Evolutionary conservation across 1,140 invertebrate genomes (phyloP).

Genomic region (Heterodera carotae): DNA sequence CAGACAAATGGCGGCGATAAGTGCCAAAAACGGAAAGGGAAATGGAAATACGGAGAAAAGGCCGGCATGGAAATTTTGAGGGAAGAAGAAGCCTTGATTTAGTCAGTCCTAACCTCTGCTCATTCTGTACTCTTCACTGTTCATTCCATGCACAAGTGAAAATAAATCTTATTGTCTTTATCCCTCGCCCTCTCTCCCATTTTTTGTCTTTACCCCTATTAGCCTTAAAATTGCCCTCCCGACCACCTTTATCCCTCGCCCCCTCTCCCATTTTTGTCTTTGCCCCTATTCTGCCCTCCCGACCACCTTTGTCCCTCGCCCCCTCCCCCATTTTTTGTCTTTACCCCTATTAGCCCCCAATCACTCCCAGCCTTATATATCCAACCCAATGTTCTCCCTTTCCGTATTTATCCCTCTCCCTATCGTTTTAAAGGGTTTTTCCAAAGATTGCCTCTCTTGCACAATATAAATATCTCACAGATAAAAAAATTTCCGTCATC

Average conservation of each 20-base stretch:
- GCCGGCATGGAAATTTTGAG: constrained; percentile 50
- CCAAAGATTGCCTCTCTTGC: background rate
- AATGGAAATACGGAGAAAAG: constrained; percentile 24
- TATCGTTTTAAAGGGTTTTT: background rate
- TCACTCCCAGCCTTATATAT: too few relatives aligned
- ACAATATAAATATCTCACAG: background rate
- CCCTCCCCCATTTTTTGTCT: too few relatives aligned
- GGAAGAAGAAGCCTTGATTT: constrained; percentile 30
- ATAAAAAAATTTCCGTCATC: background rate
- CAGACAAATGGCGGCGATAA: constrained; percentile 11
- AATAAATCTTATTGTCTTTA: background rate
- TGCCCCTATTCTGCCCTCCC: background rate
- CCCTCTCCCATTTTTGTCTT: background rate
- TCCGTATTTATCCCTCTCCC: background rate
- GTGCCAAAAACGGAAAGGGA: constrained; percentile 6
- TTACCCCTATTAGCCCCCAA: too few relatives aligned
- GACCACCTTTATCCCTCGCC: too few relatives aligned
- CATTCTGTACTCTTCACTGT: background rate
- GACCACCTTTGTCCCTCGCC: background rate
- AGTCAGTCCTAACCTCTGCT: background rate
- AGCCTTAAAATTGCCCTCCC: too few relatives aligned
- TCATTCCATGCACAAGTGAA: background rate
- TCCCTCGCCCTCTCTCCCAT: background rate
- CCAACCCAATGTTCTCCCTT: too few relatives aligned
- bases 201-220: too few relatives aligned